A percentile compares a stretch with the other conserved stretches of the same genome.
phyloP scores from a whole-genome alignment of 2,797 vertebrate genomes.

The Arnoldichthys spilopterus region DNA sequence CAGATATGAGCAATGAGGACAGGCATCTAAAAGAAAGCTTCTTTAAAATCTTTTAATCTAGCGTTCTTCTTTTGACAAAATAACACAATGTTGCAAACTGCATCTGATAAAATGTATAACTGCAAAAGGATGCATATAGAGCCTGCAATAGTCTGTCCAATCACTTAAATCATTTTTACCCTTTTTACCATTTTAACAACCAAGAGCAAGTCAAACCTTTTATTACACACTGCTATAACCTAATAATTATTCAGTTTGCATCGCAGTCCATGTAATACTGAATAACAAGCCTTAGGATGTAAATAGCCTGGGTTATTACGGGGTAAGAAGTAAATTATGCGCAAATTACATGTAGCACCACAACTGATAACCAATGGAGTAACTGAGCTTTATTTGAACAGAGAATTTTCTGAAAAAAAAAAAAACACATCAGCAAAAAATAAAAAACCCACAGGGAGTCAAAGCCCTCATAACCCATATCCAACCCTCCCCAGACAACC shows the following conservation, averaged over 20 bases:
- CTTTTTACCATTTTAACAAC: not conserved
- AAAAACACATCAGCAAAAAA: constrained; percentile 17
- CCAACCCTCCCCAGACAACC: constrained; percentile 7
- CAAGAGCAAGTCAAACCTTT: not conserved
- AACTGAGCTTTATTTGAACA: constrained; percentile 59
- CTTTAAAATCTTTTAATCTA: not conserved
- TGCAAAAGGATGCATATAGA: not conserved
- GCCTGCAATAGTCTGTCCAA: not conserved
- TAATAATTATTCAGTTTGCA: not conserved
- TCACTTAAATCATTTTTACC: not conserved
- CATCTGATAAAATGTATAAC: not conserved
- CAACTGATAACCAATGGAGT: constrained; percentile 35
- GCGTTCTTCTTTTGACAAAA: not conserved
- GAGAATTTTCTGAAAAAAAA: constrained; percentile 52
- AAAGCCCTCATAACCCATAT: constrained; percentile 10
- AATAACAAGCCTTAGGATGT: not conserved
- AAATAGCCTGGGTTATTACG: not conserved
- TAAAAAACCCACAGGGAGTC: not conserved
- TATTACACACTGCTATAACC: not conserved
- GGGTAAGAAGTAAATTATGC: not conserved
- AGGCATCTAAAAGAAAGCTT: not conserved
- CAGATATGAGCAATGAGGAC: not conserved
- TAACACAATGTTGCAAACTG: not conserved
- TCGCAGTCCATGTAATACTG: not conserved
- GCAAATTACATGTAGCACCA: constrained; percentile 10